phyloP scores from a whole-genome alignment of 1,140 invertebrate genomes.

The Oncopeltus fasciatus region DNA sequence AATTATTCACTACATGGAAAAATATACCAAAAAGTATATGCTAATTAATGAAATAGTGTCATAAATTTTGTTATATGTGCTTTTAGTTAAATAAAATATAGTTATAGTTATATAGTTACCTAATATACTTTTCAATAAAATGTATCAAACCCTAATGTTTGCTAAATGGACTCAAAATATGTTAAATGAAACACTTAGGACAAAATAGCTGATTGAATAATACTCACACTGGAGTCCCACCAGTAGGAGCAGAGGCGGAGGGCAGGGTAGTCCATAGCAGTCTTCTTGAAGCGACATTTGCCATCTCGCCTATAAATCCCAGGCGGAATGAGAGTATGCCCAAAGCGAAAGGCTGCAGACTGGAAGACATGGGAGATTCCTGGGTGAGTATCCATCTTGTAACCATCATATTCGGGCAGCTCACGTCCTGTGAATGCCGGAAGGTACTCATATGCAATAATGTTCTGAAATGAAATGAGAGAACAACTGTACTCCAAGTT shows the following conservation, averaged over 20 bases:
- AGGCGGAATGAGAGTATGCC: conserved; percentile 89
- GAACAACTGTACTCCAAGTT: too few relatives aligned
- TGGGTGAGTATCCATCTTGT: conserved; percentile 85
- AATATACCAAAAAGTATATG: too few relatives aligned
- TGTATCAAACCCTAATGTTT: too few relatives aligned
- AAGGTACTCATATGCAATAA: conserved; percentile 92
- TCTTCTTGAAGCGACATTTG: conserved; percentile 66
- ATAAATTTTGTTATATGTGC: too few relatives aligned
- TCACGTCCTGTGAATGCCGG: conserved; percentile 67
- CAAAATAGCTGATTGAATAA: too few relatives aligned
- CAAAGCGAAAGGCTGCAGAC: conserved; percentile 91
- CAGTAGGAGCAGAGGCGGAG: conserved; percentile 89
- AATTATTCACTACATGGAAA: too few relatives aligned
- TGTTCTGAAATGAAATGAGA: conserved; percentile 64
- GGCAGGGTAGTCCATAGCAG: conserved; percentile 65
- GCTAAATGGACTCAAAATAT: too few relatives aligned
- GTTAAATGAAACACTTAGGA: too few relatives aligned
- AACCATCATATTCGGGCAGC: conserved; percentile 56
- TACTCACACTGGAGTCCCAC: conserved; percentile 94
- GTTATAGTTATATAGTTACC: too few relatives aligned
- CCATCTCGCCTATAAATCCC: conserved; percentile 74
- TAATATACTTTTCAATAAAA: too few relatives aligned
- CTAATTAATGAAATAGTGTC: too few relatives aligned
- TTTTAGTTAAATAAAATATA: too few relatives aligned
- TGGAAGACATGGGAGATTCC: conserved; percentile 96